These are phyloP conservation scores for Marmota flaviventris DNA, from an alignment of 2,113 vertebrate genomes.

Conservation along the genomic window DNA sequence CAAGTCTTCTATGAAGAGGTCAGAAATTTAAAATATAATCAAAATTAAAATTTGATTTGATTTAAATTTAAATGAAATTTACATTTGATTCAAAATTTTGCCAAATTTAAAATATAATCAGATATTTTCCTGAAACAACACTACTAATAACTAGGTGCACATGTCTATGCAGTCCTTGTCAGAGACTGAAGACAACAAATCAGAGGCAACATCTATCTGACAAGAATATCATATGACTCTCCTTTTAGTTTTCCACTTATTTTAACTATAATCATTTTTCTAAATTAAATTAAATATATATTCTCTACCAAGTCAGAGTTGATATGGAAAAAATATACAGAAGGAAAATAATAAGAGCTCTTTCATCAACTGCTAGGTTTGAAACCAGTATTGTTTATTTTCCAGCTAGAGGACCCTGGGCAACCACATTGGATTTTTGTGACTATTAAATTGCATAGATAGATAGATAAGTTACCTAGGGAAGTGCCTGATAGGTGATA, in stretches of 20 bases:
- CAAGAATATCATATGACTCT: not conserved
- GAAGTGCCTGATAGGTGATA: not conserved
- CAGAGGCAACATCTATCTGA: not conserved
- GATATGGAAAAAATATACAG: not conserved
- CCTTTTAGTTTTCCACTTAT: not conserved
- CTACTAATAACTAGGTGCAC: not conserved
- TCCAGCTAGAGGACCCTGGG: not conserved
- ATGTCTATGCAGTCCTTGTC: not conserved
- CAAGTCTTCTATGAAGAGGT: not conserved
- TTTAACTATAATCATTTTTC: not conserved
- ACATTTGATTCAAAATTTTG: too few species aligned
- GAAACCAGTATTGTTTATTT: not conserved
- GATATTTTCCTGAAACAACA: not conserved
- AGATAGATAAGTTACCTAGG: not conserved
- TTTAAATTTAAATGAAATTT: too few species aligned
- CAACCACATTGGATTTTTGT: not conserved
- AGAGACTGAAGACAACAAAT: not conserved
- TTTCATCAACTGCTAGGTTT: not conserved
- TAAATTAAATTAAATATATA: not conserved
- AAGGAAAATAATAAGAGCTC: not conserved
- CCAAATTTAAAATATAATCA: not conserved
- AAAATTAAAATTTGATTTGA: too few species aligned
- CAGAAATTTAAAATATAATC: slow-evolving; percentile 22
- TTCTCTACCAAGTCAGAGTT: not conserved
- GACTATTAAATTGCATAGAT: not conserved